Evolutionary conservation across 1,140 invertebrate species (phyloP), one percentile per base, ranked within the genome.

Genomic region (Drosophila prosaltans): DNA sequence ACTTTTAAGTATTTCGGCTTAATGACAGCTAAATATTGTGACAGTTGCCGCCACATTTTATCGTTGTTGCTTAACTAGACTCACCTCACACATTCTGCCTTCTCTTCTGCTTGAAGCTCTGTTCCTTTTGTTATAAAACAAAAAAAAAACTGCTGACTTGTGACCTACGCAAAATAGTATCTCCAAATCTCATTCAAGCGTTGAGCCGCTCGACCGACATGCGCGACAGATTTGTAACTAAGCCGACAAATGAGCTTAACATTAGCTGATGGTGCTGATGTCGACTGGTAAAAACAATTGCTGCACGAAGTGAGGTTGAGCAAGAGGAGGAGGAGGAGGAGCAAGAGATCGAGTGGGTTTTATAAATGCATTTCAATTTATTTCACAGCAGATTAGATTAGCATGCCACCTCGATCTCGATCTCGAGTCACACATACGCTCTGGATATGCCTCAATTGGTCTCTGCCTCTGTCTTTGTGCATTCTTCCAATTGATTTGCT

Each of bases 401-500:
- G 63, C 63, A 59, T 32, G 40, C 36, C 71, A 66, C 48, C 43
- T 40, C 60, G 48, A 39, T 69, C n/a, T 55, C 32, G 59, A 65
- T 32, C 74, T 36, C 28, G n/a, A 6, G 32, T 36, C 32, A 36
- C 32, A 36, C 32, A 36, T 7, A 36, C n/a, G 32, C 10, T 36
- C 39, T 72, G 66, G 80, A 69, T 76, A 61, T 74, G 80, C 81
- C 60, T 83, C 81, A 83, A 79, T 80, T 76, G 79, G 10, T 45
- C 65, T 21, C 36, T 16, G 41, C 28, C 28, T 43, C 59, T 59
- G 30, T 39, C 43, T 58, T 59, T 30, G 45, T 45, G 24, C 36
- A 54, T 57, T 69, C 76, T 88, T 83, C 65, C 80, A 86, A 88
- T 86, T 86, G 82, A 86, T 88, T 88, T 85, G 79, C 61, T 73